Evolutionary conservation across 2,113 vertebrate genomes (phyloP).

Genomic region (Engraulis encrasicolus): DNA sequence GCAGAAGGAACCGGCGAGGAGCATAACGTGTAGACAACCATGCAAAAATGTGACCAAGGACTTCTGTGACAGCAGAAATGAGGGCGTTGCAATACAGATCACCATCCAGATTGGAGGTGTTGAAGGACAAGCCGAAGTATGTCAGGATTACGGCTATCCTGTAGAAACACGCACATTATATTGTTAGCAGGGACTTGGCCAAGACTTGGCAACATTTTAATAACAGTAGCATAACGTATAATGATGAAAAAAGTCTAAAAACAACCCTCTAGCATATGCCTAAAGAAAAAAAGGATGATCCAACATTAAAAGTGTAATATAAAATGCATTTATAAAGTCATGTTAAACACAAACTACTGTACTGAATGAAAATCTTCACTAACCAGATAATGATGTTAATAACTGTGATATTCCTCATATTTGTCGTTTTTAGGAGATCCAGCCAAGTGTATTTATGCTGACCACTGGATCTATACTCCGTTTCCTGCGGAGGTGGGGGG

Average conservation of each 20-base stretch:
- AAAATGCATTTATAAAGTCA: too few species aligned
- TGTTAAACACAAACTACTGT: too few species aligned
- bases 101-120: conserved; percentile 42
- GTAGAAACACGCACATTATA: background rate
- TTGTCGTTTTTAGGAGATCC: too few species aligned
- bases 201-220: background rate
- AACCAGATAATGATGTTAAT: conserved; percentile 49
- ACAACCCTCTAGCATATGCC: too few species aligned
- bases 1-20: conserved; percentile 16
- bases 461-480: background rate
- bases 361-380: background rate
- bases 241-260: too few species aligned
- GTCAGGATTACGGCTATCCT: conserved; percentile 48
- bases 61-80: conserved; percentile 31
- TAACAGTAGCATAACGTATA: too few species aligned
- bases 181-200: background rate
- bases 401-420: conserved; percentile 51
- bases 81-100: conserved; percentile 51
- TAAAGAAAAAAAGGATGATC: too few species aligned
- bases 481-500: background rate
- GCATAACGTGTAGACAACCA: conserved; percentile 23
- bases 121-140: conserved; percentile 48
- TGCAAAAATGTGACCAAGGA: conserved; percentile 20
- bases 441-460: conserved; percentile 28
- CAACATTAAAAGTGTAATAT: too few species aligned